These are phyloP conservation scores for Mechanitis messenoides DNA, from an alignment of 2,888 invertebrate species.

Conservation along the genomic window DNA sequence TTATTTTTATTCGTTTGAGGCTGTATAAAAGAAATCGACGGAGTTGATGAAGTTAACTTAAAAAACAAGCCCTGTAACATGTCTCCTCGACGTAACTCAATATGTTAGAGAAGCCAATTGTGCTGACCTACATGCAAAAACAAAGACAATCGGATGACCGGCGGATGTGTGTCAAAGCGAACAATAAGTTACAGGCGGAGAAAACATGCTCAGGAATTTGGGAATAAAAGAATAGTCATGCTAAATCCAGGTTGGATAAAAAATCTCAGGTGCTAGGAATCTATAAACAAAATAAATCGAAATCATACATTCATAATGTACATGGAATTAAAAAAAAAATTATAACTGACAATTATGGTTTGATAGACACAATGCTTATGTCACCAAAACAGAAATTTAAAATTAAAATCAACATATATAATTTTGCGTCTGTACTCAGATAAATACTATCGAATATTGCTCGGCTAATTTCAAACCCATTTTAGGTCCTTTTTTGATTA, in stretches of 20 bases:
- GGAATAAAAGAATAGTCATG: conserved; percentile 25
- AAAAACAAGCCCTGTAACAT: conserved; percentile 40
- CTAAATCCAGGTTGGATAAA: conserved; percentile 14
- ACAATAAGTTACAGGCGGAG: conserved; percentile 47
- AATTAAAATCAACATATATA: no score
- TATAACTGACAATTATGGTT: no score
- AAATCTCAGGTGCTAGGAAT: conserved; percentile 39
- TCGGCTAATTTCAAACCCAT: no score
- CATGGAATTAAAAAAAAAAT: no score
- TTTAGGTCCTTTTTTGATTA: no score
- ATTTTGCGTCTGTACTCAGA: no score
- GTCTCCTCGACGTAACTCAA: conserved; percentile 44
- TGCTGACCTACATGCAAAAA: conserved; percentile 25
- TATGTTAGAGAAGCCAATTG: conserved; percentile 33
- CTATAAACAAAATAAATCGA: conserved; percentile 42
- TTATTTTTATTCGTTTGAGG: background rate
- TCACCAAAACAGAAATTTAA: background rate
- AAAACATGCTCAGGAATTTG: conserved; percentile 61
- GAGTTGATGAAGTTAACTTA: background rate
- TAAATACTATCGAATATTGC: no score
- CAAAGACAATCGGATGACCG: conserved; percentile 39
- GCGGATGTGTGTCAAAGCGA: conserved; percentile 46
- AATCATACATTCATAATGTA: conserved; percentile 41
- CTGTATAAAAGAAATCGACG: background rate
- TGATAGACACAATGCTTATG: background rate